These are phyloP conservation scores for Tachyglossus aculeatus DNA, from an alignment of 2,797 vertebrate genomes.

Conservation along the genomic window DNA sequence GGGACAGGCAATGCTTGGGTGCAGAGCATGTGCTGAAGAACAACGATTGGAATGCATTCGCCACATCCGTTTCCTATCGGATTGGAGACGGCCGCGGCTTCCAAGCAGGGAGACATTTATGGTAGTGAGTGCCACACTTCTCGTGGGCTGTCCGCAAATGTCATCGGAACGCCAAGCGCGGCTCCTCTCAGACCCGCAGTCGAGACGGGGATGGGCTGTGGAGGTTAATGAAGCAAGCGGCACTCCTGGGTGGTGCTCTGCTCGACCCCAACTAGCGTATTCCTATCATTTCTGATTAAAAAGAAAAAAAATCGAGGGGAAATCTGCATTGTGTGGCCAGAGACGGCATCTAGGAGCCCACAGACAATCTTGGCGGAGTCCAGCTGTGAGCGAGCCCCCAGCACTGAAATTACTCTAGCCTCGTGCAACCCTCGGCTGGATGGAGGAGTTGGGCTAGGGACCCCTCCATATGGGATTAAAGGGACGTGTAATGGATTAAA, in stretches of 20 bases:
- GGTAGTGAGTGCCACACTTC: not conserved
- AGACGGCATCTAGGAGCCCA: slow-evolving; percentile 37
- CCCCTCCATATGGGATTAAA: slow-evolving; percentile 72
- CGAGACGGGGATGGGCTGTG: slow-evolving; percentile 32
- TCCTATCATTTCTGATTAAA: slow-evolving; percentile 20
- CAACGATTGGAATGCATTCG: too few relatives aligned
- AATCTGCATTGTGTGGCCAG: slow-evolving; percentile 46
- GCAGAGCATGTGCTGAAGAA: too few relatives aligned
- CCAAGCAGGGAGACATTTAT: not conserved
- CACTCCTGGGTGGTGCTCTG: slow-evolving; percentile 23
- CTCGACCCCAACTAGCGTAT: not conserved
- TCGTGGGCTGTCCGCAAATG: not conserved
- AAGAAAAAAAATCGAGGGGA: slow-evolving; percentile 26
- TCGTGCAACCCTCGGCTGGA: slow-evolving; percentile 46
- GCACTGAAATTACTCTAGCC: slow-evolving; percentile 63
- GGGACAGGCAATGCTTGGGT: too few relatives aligned
- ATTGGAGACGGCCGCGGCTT: too few relatives aligned
- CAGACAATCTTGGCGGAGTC: slow-evolving; percentile 45
- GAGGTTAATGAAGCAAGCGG: slow-evolving; percentile 66
- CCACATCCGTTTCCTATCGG: too few relatives aligned
- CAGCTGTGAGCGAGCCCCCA: slow-evolving; percentile 68
- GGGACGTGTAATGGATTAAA: slow-evolving; percentile 76
- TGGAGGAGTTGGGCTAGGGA: slow-evolving; percentile 72
- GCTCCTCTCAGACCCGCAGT: not conserved
- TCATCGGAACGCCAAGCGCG: not conserved